Evolutionary conservation across 2,113 vertebrate genomes (phyloP).

Genomic region (Antigone vipio): DNA sequence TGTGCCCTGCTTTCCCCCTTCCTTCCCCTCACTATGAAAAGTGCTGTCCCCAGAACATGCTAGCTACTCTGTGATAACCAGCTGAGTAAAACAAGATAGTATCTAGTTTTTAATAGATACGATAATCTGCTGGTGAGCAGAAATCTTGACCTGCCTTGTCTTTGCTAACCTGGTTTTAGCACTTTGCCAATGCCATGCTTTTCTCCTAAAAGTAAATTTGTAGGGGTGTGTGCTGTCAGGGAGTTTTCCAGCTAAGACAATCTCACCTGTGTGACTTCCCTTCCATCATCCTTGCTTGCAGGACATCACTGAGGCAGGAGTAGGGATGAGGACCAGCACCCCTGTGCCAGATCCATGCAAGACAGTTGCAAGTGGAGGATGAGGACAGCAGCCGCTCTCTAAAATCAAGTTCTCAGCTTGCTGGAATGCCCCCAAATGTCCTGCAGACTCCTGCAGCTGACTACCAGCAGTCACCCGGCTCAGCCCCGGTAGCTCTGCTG

Average conservation of each 20-base stretch:
- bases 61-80: not conserved
- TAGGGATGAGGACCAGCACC: not conserved
- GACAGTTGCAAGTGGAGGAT: not conserved
- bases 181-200: not conserved
- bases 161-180: not conserved
- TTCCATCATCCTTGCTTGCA: not conserved
- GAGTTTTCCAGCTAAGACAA: not conserved
- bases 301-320: not conserved
- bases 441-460: not conserved
- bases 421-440: not conserved
- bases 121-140: not conserved
- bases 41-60: not conserved
- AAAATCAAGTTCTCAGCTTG: not conserved
- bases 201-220: not conserved
- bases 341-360: not conserved
- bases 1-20: not conserved
- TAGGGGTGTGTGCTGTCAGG: not conserved
- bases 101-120: not conserved
- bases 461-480: rapidly evolving
- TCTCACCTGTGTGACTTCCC: rapidly evolving
- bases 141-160: not conserved
- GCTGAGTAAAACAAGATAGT: not conserved
- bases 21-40: not conserved
- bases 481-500: not conserved
- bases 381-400: not conserved